Percentiles rank a stretch among this genome's conserved stretches.
Conservation (phyloP, 2,888 invertebrate species). For the Synergus itoensis region DNA sequence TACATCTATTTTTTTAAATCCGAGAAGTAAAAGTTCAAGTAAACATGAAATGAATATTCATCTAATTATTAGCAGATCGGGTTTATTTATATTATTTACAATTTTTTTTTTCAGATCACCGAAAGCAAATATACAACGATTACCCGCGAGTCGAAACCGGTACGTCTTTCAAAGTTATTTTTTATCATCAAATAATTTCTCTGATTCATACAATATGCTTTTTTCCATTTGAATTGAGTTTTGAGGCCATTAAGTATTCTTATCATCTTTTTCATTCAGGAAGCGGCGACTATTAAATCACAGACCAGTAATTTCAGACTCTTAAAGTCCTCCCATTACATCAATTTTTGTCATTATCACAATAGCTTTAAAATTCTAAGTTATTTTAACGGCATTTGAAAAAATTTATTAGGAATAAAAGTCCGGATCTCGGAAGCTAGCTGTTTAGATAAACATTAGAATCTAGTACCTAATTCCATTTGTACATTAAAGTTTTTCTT, state of each 20-base stretch:
- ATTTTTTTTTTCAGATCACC: constrained; percentile 71
- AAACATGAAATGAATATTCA: neutral
- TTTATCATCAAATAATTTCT: neutral
- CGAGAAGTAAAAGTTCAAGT: neutral
- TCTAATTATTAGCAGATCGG: neutral
- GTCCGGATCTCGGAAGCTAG: neutral
- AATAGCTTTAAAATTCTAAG: neutral
- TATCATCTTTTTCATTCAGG: neutral
- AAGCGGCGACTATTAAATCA: neutral
- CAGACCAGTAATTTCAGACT: neutral
- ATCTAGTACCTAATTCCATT: neutral
- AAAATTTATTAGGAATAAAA: neutral
- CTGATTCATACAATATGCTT: neutral
- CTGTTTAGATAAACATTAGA: neutral
- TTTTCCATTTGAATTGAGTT: neutral
- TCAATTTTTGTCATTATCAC: neutral
- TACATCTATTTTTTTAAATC: neutral
- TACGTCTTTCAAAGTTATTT: constrained; percentile 59
- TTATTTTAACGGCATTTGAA: neutral
- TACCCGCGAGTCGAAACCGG: constrained; percentile 75
- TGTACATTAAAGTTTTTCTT: neutral
- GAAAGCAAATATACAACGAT: constrained; percentile 74
- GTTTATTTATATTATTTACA: neutral
- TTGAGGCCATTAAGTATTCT: neutral
- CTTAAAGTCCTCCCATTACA: neutral